Percentiles rank a stretch among this genome's conserved stretches.
Evolutionary conservation across 30 jellyfish, hydroid and myxozoan genomes (phyloP).

Genomic region (Morbakka virulenta): DNA sequence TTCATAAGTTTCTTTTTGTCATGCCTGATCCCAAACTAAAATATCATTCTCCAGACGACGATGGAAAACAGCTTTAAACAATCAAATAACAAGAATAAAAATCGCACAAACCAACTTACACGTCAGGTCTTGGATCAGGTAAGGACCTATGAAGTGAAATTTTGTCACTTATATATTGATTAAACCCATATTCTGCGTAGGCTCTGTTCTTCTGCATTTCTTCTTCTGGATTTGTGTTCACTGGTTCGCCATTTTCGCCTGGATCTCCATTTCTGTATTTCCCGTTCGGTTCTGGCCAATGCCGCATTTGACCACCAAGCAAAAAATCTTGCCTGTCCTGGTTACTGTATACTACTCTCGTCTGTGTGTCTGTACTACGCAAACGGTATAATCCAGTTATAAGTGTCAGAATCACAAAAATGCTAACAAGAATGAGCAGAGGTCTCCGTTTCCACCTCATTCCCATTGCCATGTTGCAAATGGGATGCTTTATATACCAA

Average conservation of each 20-base stretch:
- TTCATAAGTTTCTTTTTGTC: too few relatives aligned
- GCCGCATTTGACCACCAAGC: background rate
- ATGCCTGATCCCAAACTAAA: too few relatives aligned
- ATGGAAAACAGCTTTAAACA: too few relatives aligned
- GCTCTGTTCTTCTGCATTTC: conserved; percentile 57
- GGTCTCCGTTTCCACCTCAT: background rate
- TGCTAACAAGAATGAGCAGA: background rate
- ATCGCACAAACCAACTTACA: conserved; percentile 45
- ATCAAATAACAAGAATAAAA: background rate
- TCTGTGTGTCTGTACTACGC: background rate
- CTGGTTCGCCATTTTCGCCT: conserved; percentile 91
- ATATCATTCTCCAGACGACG: too few relatives aligned
- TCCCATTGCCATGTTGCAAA: background rate
- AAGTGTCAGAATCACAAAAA: background rate
- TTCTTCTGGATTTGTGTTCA: conserved; percentile 66
- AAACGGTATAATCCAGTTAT: too few relatives aligned
- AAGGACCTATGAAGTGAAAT: conserved; percentile 86
- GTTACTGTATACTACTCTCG: background rate
- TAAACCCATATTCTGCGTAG: conserved; percentile 91
- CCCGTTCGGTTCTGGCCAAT: conserved; percentile 81
- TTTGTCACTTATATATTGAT: conserved; percentile 92
- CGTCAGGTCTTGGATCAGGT: conserved; percentile 79
- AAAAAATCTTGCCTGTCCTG: background rate
- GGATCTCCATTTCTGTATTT: conserved; percentile 54
- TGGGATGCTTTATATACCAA: too few relatives aligned